A percentile compares a stretch with the other conserved stretches of the same genome.
Conservation (phyloP, 2,113 vertebrate genomes). For the Perccottus glenii region DNA sequence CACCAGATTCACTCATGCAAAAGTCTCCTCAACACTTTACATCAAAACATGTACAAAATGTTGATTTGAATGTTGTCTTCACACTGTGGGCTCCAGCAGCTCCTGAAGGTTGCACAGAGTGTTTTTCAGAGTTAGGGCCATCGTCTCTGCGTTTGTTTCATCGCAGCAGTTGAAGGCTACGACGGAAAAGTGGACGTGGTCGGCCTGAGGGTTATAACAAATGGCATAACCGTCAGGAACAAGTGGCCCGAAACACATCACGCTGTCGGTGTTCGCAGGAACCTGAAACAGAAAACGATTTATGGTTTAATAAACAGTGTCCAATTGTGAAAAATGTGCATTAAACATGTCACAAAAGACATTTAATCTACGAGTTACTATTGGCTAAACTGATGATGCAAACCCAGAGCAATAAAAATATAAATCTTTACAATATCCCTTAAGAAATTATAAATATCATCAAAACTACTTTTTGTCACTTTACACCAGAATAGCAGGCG, state of each 20-base stretch:
- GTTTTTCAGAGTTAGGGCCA: slow-evolving; percentile 73
- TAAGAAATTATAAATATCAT: too few relatives aligned
- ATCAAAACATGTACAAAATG: slow-evolving; percentile 9
- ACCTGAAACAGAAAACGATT: slow-evolving; percentile 69
- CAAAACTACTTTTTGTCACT: too few relatives aligned
- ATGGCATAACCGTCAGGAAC: slow-evolving; percentile 86
- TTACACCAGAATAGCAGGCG: too few relatives aligned
- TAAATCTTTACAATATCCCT: too few relatives aligned
- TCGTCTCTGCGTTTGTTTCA: slow-evolving; percentile 80
- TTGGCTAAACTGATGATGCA: too few relatives aligned
- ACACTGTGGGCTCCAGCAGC: slow-evolving; percentile 73
- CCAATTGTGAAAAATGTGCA: too few relatives aligned
- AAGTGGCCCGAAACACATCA: slow-evolving; percentile 86
- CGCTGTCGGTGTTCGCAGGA: slow-evolving; percentile 81
- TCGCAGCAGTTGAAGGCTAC: slow-evolving; percentile 87
- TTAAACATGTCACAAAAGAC: too few relatives aligned
- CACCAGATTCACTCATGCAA: slow-evolving; percentile 5
- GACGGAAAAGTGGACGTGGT: slow-evolving; percentile 83
- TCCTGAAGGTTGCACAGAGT: slow-evolving; percentile 78
- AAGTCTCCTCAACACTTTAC: slow-evolving; percentile 2
- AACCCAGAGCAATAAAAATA: too few relatives aligned
- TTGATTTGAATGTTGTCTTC: slow-evolving; percentile 27
- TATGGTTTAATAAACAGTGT: too few relatives aligned
- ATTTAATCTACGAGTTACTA: too few relatives aligned
- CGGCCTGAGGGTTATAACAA: slow-evolving; percentile 84